These are phyloP conservation scores for Lates japonicus DNA, from an alignment of 2,797 vertebrate species.

Conservation along the genomic window DNA sequence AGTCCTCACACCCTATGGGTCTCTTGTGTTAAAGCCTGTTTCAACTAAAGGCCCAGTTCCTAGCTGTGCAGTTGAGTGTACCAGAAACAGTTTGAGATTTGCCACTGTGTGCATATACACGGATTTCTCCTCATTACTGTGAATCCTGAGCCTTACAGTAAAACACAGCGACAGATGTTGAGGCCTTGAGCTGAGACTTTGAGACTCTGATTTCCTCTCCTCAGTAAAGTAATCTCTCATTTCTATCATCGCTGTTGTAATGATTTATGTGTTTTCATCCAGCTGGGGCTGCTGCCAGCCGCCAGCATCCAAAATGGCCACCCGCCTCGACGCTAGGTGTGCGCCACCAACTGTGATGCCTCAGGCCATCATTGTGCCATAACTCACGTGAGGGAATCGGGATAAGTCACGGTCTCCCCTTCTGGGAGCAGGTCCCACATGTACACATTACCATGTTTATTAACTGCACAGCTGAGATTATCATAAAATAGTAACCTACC, in stretches of 20 bases:
- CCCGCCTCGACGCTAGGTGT: constrained; percentile 48
- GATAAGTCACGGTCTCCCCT: constrained; percentile 61
- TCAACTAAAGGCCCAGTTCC: neutral
- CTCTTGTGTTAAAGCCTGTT: neutral
- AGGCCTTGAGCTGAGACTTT: constrained; percentile 17
- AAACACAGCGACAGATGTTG: constrained; percentile 1
- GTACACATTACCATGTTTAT: constrained; percentile 80
- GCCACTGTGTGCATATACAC: no score
- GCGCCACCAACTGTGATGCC: constrained; percentile 59
- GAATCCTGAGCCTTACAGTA: neutral
- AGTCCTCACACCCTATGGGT: no score
- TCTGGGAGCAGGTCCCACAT: constrained; percentile 54
- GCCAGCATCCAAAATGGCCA: constrained; percentile 57
- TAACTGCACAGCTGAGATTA: constrained; percentile 66
- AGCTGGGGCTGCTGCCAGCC: constrained; percentile 53
- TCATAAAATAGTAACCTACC: constrained; percentile 36
- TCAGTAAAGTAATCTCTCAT: constrained; percentile 30
- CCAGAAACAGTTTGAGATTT: no score
- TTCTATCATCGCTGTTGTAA: constrained; percentile 25
- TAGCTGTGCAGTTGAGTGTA: no score
- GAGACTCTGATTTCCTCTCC: constrained; percentile 39
- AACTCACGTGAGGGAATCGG: constrained; percentile 74
- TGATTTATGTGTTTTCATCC: constrained; percentile 54
- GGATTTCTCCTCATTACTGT: no score
- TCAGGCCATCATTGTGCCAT: constrained; percentile 75